phyloP scores from a whole-genome alignment of 2,797 vertebrate genomes.

The Neosilurus mollespiculum region DNA sequence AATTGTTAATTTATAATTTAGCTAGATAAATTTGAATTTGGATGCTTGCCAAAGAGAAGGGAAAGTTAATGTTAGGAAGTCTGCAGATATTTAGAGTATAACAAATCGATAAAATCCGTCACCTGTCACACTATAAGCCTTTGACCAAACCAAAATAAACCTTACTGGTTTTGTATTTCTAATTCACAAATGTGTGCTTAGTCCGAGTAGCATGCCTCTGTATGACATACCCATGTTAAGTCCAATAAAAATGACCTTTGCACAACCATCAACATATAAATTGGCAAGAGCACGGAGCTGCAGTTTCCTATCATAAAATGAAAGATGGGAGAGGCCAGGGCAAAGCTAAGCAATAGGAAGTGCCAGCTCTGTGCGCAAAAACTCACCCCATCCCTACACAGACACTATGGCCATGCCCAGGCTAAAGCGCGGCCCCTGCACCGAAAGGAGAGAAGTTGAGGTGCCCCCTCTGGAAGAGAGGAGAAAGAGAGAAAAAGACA shows the following conservation, averaged over 20 bases:
- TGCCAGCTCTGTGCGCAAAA: constrained; percentile 48
- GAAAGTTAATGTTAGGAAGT: too few relatives aligned
- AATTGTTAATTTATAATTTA: not conserved
- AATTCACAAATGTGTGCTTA: not conserved
- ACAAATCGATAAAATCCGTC: not conserved
- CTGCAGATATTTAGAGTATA: not conserved
- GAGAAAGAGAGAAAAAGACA: constrained; percentile 43
- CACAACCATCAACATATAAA: not conserved
- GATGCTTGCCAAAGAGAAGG: not conserved
- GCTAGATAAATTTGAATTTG: too few relatives aligned
- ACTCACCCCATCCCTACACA: constrained; percentile 76
- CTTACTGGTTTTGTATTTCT: not conserved
- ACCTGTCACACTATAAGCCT: not conserved
- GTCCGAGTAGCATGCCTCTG: not conserved
- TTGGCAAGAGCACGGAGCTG: constrained; percentile 55
- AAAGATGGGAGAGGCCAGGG: constrained; percentile 14
- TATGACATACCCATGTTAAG: not conserved
- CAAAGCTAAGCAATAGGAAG: constrained; percentile 38
- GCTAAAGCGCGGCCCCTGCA: constrained; percentile 80
- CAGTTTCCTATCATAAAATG: constrained; percentile 61
- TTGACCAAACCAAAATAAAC: not conserved
- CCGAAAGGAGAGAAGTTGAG: constrained; percentile 84
- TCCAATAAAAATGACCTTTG: not conserved
- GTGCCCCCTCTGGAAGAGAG: constrained; percentile 75
- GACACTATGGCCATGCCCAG: constrained; percentile 54